Percentiles rank a stretch among this genome's conserved stretches.
phyloP scores from a whole-genome alignment of 2,797 vertebrate species.

The Telmatherina bonti region DNA sequence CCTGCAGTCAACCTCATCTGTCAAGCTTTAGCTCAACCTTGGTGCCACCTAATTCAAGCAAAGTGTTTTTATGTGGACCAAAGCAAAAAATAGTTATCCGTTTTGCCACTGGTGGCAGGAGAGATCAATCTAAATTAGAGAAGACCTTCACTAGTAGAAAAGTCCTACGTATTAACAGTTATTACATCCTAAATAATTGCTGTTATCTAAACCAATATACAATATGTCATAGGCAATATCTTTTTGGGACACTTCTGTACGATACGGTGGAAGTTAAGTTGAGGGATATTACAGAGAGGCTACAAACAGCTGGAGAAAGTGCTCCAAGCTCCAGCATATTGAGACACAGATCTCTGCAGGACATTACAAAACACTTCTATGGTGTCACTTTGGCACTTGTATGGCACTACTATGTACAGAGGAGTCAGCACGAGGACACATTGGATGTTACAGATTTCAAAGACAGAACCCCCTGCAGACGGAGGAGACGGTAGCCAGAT shows the following conservation, averaged over 20 bases:
- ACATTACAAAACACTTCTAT: slow-evolving; percentile 76
- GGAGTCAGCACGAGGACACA: slow-evolving; percentile 71
- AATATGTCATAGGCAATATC: slow-evolving; percentile 77
- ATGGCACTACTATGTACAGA: slow-evolving; percentile 81
- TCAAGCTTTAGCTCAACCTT: slow-evolving; percentile 60
- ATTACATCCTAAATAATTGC: slow-evolving; percentile 79
- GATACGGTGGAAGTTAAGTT: slow-evolving; percentile 66
- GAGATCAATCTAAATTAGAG: slow-evolving; percentile 73
- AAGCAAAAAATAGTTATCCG: slow-evolving; percentile 71
- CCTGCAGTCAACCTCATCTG: slow-evolving; percentile 53
- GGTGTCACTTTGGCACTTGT: slow-evolving; percentile 82
- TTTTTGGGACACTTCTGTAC: slow-evolving; percentile 68
- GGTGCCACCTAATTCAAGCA: slow-evolving; percentile 63
- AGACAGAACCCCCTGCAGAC: slow-evolving; percentile 46
- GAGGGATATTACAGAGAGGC: slow-evolving; percentile 76
- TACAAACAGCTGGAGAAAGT: slow-evolving; percentile 77
- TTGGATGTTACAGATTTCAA: slow-evolving; percentile 52
- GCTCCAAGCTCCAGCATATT: slow-evolving; percentile 68
- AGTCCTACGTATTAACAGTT: slow-evolving; percentile 80
- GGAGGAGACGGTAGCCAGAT: slow-evolving; percentile 36
- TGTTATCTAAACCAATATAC: slow-evolving; percentile 77
- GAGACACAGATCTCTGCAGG: slow-evolving; percentile 67
- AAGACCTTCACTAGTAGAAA: slow-evolving; percentile 76
- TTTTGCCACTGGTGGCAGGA: slow-evolving; percentile 65
- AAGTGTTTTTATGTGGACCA: slow-evolving; percentile 64